Base-by-base conservation (phyloP, 2,888 invertebrate species). In the Mimumesa dahlbomi region DNA sequence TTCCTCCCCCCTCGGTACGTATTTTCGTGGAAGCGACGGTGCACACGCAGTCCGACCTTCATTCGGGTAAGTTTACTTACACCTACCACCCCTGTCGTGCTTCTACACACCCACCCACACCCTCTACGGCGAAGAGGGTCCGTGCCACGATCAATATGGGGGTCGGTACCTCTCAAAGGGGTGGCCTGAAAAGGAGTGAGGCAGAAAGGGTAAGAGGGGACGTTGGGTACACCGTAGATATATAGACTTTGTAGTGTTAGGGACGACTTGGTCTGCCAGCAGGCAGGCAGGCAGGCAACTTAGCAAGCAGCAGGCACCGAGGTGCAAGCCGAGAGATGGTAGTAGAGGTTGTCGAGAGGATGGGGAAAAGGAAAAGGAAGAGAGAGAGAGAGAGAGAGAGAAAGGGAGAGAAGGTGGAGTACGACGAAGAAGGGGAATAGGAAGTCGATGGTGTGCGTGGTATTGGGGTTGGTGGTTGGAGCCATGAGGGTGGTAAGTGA, bases 121-220 rank as follows among this genome's bases (percentile, higher is more conserved):
- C 70, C 79, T 81, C 79, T 82, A 67, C 75, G 74, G 82, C 79
- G 79, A 84, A 86, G 84, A 87, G 85, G 86, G 85, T 82, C 84
- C 82, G 80, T 79, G 81, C 77, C 82, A 75, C 86, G 87, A 87
- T 87, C 87, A 86, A 87, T 87, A 87, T 84, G 84, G 85, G 82
- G 83, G 79, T 73, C 80, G 81, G 84, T 82, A 79, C 75, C 79
- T 77, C 73, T 69, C 54, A 69, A 69, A 73, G 71, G 82, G 79
- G 82, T 77, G 66, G 81, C 52, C 48, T 63, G 73, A 58, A 65
- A 68, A 73, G 69, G 65, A 66, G 64, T 19, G 77, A 82, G 59
- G 62, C 67, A 57, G 77, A 67, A 59, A 40, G 46, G 56, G 67
- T 43, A 57, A 40, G 72, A 63, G 53, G 66, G 58, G 67, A 65